phyloP scores from a whole-genome alignment of 2,888 invertebrate species.

The Philonicus albiceps region DNA sequence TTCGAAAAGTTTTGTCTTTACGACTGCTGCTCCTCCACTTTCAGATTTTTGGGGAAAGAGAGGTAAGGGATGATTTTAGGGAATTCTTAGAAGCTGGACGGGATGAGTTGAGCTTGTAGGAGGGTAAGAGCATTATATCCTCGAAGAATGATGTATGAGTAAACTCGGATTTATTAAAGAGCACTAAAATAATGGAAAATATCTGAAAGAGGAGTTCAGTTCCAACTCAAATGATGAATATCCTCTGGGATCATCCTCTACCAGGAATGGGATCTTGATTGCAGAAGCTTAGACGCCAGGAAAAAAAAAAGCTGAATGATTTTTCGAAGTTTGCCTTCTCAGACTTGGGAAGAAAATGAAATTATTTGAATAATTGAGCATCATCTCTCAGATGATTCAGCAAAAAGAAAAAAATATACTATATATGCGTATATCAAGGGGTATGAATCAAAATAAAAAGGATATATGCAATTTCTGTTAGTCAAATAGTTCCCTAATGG shows the following conservation, averaged over 20 bases:
- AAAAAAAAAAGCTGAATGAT: neutral
- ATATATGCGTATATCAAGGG: neutral
- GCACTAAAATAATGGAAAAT: neutral
- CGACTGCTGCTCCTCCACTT: neutral
- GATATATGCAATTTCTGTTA: neutral
- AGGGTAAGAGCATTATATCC: neutral
- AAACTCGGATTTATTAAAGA: neutral
- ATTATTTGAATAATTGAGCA: neutral
- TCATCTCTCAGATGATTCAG: neutral
- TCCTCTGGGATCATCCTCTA: neutral
- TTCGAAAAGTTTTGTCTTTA: slow-evolving; percentile 21
- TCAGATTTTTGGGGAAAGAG: neutral
- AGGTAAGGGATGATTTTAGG: neutral
- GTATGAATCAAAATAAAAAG: neutral
- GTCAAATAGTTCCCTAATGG: neutral
- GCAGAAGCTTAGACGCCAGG: neutral
- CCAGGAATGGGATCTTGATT: neutral
- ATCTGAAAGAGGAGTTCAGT: neutral
- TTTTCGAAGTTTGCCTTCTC: neutral
- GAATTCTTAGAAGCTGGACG: neutral
- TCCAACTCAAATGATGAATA: neutral
- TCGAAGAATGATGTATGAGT: neutral
- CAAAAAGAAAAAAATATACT: neutral
- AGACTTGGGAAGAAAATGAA: neutral
- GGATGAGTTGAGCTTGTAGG: neutral